phyloP scores from a whole-genome alignment of 37 sponge, comb jelly and placozoan species.

The Hormiphora californensis region DNA sequence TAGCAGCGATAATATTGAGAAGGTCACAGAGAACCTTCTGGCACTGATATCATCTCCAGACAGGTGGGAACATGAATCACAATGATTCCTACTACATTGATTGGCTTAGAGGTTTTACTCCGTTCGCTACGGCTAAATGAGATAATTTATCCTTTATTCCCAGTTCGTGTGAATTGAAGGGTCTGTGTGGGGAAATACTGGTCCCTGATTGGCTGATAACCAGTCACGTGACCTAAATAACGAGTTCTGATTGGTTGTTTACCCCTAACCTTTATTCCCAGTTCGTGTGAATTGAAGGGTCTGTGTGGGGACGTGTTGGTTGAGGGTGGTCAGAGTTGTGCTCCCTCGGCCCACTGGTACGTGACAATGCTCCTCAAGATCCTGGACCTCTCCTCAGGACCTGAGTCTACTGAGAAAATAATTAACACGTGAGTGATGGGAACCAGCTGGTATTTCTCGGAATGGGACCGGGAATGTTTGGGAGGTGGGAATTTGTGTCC shows the following conservation, averaged over 20 bases:
- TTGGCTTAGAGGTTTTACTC: no score
- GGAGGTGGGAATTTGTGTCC: not conserved
- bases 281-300: not conserved
- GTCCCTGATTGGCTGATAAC: not conserved
- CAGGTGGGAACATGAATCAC: no score
- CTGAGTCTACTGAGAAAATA: not conserved
- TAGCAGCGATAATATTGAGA: no score
- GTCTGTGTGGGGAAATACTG: not conserved
- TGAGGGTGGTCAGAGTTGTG: not conserved
- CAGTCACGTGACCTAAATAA: no score
- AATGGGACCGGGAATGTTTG: not conserved
- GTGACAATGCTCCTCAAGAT: constrained; percentile 26
- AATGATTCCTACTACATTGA: no score
- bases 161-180: no score
- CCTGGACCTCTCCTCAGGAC: not conserved
- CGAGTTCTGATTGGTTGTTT: no score
- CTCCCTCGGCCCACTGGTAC: constrained; percentile 12
- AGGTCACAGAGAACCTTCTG: no score
- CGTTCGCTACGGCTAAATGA: no score
- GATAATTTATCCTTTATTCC: no score
- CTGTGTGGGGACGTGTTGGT: not conserved
- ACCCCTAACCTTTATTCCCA: no score
- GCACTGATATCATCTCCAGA: no score
- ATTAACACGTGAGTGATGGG: constrained; percentile 34
- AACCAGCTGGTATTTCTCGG: not conserved